A percentile compares a stretch with the other conserved stretches of the same genome.
These are phyloP conservation scores for Cydia pomonella DNA, from an alignment of 1,140 invertebrate genomes.

Conservation along the genomic window DNA sequence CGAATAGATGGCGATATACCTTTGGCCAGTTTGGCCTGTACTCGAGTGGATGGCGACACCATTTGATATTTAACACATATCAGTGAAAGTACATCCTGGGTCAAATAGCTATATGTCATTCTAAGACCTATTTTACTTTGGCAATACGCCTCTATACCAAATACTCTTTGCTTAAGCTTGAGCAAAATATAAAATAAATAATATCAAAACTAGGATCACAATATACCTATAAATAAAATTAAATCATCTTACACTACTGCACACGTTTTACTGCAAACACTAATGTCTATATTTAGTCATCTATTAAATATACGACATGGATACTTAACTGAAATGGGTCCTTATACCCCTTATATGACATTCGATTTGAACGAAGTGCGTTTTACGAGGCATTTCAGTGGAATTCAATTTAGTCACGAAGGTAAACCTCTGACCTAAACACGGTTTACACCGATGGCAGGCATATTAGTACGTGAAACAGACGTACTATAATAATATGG, in stretches of 20 bases:
- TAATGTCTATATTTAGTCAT: constrained; percentile 17
- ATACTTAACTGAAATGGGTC: constrained; percentile 22
- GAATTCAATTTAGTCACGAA: constrained; percentile 74
- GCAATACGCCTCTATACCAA: too few relatives aligned
- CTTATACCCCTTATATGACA: constrained; percentile 40
- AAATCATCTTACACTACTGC: not conserved
- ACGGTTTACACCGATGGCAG: constrained; percentile 39
- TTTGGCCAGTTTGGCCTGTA: too few relatives aligned
- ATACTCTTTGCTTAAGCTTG: too few relatives aligned
- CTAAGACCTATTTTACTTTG: too few relatives aligned
- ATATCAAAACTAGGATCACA: too few relatives aligned
- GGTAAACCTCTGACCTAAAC: constrained; percentile 67
- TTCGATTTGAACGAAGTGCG: constrained; percentile 51
- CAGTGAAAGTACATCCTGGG: too few relatives aligned
- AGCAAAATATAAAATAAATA: too few relatives aligned
- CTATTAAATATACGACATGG: constrained; percentile 7
- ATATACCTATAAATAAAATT: not conserved
- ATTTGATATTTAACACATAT: too few relatives aligned
- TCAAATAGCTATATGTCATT: too few relatives aligned
- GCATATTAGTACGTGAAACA: constrained; percentile 21
- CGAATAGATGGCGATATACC: too few relatives aligned
- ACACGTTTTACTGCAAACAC: not conserved
- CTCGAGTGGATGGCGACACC: too few relatives aligned
- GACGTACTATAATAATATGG: constrained; percentile 11
- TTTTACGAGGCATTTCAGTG: constrained; percentile 69